phyloP scores from a whole-genome alignment of 2,888 invertebrate genomes.

The Stenotaenia linearis region DNA sequence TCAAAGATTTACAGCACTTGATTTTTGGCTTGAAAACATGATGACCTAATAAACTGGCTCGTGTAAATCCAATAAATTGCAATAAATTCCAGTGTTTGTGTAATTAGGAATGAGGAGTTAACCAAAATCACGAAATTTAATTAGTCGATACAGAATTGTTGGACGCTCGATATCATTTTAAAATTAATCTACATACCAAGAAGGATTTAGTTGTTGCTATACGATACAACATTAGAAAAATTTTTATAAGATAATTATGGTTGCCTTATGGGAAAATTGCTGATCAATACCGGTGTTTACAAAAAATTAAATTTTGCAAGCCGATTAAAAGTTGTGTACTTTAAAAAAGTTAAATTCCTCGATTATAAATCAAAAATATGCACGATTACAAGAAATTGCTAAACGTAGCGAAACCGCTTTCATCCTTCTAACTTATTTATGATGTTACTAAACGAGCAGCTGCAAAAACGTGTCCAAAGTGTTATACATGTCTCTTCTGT shows the following conservation, averaged over 20 bases:
- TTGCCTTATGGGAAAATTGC: too few species aligned
- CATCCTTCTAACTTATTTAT: neutral
- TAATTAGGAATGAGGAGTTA: neutral
- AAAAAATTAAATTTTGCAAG: too few species aligned
- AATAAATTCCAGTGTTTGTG: neutral
- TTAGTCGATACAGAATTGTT: neutral
- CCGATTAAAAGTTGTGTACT: too few species aligned
- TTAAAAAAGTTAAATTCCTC: neutral
- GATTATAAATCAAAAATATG: neutral
- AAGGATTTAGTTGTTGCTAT: too few species aligned
- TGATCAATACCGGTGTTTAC: too few species aligned
- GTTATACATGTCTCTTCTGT: neutral
- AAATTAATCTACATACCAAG: too few species aligned
- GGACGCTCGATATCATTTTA: neutral
- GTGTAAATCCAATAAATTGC: neutral
- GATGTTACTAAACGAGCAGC: neutral
- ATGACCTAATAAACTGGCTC: neutral
- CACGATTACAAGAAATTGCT: neutral
- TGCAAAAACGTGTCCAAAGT: neutral
- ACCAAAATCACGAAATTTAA: neutral
- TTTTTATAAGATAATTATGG: too few species aligned
- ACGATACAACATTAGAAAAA: too few species aligned
- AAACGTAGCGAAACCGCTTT: neutral
- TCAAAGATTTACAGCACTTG: neutral
- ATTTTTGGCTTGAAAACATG: neutral